Evolutionary conservation across 2,797 vertebrate species (phyloP), one percentile per base, ranked within the genome.

Genomic region (Tolypeutes matacus): DNA sequence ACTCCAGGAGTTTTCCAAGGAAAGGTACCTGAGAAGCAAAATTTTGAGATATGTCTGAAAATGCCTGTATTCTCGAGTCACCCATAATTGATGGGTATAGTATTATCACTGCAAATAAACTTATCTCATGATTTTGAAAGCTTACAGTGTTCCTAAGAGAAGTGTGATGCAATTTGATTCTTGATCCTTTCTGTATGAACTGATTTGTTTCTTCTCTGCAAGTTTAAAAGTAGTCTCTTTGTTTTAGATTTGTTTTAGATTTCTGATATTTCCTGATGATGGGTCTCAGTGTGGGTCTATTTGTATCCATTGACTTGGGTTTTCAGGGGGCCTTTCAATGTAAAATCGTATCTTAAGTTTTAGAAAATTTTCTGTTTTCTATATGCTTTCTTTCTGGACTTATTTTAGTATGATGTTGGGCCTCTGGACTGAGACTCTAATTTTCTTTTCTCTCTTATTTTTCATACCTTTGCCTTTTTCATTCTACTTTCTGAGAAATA

Each of bases 61-160:
- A 58, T 76, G 10, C 10, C 36, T 76, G 89, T 93, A 82, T 67
- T 46, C 39, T 60, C 25, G 77, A 60, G 20, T 15, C n/a, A 76
- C 9, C 25, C 14, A 60, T 84, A 65, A 75, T 29, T 87, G 65
- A 53, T 88, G 13, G 23, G 53, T 85, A 27, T 65, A 76, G 27
- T 75, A n/a, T 76, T 92, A 29, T 76, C 14, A 56, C 58, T 76
- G 51, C n/a, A 77, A 34, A 46, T 67, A 92, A 76, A 58, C 64
- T 76, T 76, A 76, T 75, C 31, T 77, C 5, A 69, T 46, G 49
- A 85, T 85, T 92, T 86, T 77, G 51, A 69, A 92, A 64, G 46
- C 27, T 86, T 60, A 23, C 34, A 77, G 31, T 49, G 17, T 86
- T 49, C 31, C 62, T 92, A 12, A 69, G 72, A 69, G 36, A 58